Evolutionary conservation across 2,888 invertebrate species (phyloP).

Genomic region (Drosophila monieri): DNA sequence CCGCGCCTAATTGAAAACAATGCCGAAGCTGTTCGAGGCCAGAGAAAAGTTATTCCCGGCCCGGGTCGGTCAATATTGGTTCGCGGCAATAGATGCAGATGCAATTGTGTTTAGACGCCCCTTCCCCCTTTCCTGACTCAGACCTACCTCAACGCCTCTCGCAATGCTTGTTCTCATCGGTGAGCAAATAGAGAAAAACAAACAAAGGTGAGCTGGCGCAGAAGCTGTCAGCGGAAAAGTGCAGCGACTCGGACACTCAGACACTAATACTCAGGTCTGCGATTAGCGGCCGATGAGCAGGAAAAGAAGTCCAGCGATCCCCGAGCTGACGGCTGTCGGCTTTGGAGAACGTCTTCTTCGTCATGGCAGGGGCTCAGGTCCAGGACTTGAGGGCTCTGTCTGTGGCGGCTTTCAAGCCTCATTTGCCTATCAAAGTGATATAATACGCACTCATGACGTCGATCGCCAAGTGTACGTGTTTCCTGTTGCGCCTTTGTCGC

Average conservation of each 20-base stretch:
- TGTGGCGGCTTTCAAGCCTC: slow-evolving; percentile 67
- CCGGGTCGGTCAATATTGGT: slow-evolving; percentile 21
- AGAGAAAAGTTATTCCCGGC: background rate
- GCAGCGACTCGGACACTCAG: slow-evolving; percentile 14
- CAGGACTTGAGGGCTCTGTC: slow-evolving; percentile 2
- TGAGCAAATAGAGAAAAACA: slow-evolving; percentile 31
- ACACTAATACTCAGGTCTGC: slow-evolving; percentile 8
- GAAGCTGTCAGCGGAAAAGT: slow-evolving; percentile 50
- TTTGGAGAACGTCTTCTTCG: slow-evolving; percentile 48
- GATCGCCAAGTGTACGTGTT: slow-evolving; percentile 67
- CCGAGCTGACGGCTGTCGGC: slow-evolving; percentile 54
- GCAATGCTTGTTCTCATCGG: slow-evolving; percentile 25
- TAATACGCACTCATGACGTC: slow-evolving; percentile 70
- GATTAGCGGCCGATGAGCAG: slow-evolving; percentile 41
- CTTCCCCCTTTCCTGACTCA: no score
- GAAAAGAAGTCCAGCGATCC: slow-evolving; percentile 34
- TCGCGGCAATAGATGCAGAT: slow-evolving; percentile 11
- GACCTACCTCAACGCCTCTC: slow-evolving; percentile 56
- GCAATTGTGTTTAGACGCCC: background rate
- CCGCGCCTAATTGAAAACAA: slow-evolving; percentile 43
- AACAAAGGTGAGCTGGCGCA: slow-evolving; percentile 32
- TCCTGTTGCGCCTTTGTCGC: slow-evolving; percentile 53
- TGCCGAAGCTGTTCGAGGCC: slow-evolving; percentile 16
- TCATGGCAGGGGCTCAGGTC: slow-evolving; percentile 22
- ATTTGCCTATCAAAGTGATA: slow-evolving; percentile 78